phyloP scores from a whole-genome alignment of 2,888 invertebrate species.

The Nomada goodeniana region DNA sequence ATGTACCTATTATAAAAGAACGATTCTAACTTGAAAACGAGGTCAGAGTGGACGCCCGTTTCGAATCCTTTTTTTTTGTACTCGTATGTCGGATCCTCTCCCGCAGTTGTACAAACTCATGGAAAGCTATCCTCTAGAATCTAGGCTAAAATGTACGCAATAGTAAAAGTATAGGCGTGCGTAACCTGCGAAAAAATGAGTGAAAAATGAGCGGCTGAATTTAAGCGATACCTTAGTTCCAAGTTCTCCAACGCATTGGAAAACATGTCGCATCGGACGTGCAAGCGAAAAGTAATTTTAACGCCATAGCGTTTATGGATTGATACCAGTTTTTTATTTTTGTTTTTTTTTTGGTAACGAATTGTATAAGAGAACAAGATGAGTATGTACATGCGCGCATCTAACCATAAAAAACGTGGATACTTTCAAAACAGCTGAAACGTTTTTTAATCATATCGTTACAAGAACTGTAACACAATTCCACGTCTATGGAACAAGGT shows the following conservation, averaged over 20 bases:
- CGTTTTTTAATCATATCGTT: constrained; percentile 37
- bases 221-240: too few species aligned
- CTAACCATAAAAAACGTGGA: background rate
- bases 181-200: too few species aligned
- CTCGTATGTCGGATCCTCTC: background rate
- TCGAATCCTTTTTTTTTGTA: background rate
- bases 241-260: too few species aligned
- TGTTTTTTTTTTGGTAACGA: background rate
- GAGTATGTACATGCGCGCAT: background rate
- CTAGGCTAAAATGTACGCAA: background rate
- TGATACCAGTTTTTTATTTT: background rate
- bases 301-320: background rate
- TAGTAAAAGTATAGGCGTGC: too few species aligned
- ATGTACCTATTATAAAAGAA: background rate
- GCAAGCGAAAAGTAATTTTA: background rate
- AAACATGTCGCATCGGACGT: background rate
- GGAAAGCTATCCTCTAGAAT: background rate
- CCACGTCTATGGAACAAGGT: constrained; percentile 14
- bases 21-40: background rate
- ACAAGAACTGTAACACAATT: background rate
- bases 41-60: constrained; percentile 1
- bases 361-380: background rate
- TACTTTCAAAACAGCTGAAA: background rate
- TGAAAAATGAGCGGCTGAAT: too few species aligned
- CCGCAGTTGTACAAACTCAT: background rate